Base-by-base conservation (phyloP, 2,113 vertebrate genomes). In the Podarcis raffonei region DNA sequence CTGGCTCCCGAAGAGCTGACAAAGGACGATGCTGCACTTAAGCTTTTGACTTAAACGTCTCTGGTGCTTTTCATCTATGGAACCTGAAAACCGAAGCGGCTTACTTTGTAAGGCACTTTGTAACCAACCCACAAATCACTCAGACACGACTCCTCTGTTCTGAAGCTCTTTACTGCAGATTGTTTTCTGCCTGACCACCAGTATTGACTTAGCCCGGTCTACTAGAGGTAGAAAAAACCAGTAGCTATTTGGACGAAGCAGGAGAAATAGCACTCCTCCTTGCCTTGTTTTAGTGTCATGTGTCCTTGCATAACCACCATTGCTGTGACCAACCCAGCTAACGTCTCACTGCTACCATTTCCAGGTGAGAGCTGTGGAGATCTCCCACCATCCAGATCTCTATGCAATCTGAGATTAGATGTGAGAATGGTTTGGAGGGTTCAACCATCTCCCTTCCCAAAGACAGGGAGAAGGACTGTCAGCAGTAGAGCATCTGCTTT, bases 41-140 rank as follows among this genome's bases (percentile, higher is more conserved):
- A 86, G 0, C 35, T 57, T 89, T 25, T 85, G 80, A 94, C 89
- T 71, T 76, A 89, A 5, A 85, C 23, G 6, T 80, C 87, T 86
- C 87, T 66, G 79, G 7, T 6, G 53, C 83, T 92, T 93, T 87
- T 42, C 72, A 87, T 37, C 79, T 76, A 86, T 85, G 69, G 87
- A 90, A 23, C 76, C 42, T 87, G 72, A 20, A 87, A 89, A 16
- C 65, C 48, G 8, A 1, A 62, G 1, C 18, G 71, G 84, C 0
- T 23, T 77, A 72, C 32, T 75, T 32, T 0, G 7, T 48, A 87
- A 87, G 0, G 7, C 74, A 65, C 83, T 74, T 59, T 1, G 4
- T 62, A 89, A 86, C 6, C 87, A 84, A 4, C 25, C 62, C 90
- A 89, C 22, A 77, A 72, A 71, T 32, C 53, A 66, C 57, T 35